Percentiles rank a stretch among this genome's conserved stretches.
Conservation (phyloP, 2,113 vertebrate species). For the Saguinus midas region DNA sequence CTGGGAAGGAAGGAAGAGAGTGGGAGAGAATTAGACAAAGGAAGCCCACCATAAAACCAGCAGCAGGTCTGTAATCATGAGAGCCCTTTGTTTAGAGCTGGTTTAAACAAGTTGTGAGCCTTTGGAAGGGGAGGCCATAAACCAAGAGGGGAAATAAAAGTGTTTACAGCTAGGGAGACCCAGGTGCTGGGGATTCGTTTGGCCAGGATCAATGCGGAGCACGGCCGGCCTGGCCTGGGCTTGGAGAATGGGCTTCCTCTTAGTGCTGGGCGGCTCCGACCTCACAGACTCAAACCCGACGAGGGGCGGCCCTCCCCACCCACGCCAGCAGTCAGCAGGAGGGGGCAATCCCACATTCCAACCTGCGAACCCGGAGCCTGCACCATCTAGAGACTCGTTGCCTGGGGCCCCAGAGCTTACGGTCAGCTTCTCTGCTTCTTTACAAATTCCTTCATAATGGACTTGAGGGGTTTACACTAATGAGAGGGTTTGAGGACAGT, state of each 20-base stretch:
- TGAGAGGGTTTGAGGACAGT: background rate
- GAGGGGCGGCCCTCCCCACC: background rate
- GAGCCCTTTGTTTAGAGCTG: constrained; percentile 69
- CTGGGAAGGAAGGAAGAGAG: constrained; percentile 64
- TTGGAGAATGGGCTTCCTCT: background rate
- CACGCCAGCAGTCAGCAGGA: background rate
- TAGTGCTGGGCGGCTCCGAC: background rate
- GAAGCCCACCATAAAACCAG: constrained; percentile 70
- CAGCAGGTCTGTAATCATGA: constrained; percentile 71
- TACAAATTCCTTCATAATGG: constrained; percentile 39
- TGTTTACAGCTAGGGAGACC: constrained; percentile 59
- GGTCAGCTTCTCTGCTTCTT: background rate
- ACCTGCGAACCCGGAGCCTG: background rate
- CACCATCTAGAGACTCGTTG: background rate
- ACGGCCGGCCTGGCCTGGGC: background rate
- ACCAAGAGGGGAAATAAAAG: constrained; percentile 70
- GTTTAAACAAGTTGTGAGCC: constrained; percentile 71
- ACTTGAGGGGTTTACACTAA: background rate
- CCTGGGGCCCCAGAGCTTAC: background rate
- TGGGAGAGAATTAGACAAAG: constrained; percentile 65
- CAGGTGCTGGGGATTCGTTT: constrained; percentile 24
- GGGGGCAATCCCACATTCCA: constrained; percentile 18
- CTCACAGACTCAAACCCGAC: background rate
- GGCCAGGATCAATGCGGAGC: background rate
- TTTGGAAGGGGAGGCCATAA: constrained; percentile 70